phyloP scores from a whole-genome alignment of 2,113 vertebrate species.

The Myotis brandtii region DNA sequence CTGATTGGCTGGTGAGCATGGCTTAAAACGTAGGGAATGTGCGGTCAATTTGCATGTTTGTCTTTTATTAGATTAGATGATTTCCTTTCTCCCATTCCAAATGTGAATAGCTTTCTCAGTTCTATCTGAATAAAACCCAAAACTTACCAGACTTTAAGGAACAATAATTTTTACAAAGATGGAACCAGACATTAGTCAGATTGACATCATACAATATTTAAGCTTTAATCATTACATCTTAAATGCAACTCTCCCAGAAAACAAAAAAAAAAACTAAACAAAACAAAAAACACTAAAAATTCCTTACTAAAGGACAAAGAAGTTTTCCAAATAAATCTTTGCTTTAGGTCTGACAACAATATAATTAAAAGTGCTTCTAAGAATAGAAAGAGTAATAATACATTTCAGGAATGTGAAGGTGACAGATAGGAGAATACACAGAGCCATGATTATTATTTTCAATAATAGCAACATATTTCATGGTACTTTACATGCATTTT shows the following conservation, averaged over 20 bases:
- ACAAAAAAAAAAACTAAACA: not conserved
- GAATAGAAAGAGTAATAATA: constrained; percentile 46
- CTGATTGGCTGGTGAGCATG: too few species aligned
- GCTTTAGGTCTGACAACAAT: constrained; percentile 61
- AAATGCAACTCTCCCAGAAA: constrained; percentile 47
- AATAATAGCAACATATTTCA: constrained; percentile 18
- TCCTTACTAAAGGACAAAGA: constrained; percentile 52
- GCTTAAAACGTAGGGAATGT: too few species aligned
- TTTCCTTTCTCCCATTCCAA: constrained; percentile 57
- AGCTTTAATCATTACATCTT: constrained; percentile 59
- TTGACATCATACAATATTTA: constrained; percentile 48
- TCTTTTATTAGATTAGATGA: not conserved
- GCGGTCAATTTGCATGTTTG: too few species aligned
- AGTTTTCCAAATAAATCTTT: constrained; percentile 72
- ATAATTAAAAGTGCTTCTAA: constrained; percentile 66
- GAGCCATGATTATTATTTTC: constrained; percentile 19
- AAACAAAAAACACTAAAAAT: not conserved
- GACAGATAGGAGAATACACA: not conserved
- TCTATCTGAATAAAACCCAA: constrained; percentile 54
- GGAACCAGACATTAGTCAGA: constrained; percentile 56
- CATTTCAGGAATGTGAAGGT: not conserved
- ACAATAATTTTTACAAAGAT: constrained; percentile 45
- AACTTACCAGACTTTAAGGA: constrained; percentile 62
- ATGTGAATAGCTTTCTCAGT: constrained; percentile 60
- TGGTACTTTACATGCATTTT: not conserved